phyloP scores from a whole-genome alignment of 2,113 vertebrate genomes.

The Aleadryas rufinucha region DNA sequence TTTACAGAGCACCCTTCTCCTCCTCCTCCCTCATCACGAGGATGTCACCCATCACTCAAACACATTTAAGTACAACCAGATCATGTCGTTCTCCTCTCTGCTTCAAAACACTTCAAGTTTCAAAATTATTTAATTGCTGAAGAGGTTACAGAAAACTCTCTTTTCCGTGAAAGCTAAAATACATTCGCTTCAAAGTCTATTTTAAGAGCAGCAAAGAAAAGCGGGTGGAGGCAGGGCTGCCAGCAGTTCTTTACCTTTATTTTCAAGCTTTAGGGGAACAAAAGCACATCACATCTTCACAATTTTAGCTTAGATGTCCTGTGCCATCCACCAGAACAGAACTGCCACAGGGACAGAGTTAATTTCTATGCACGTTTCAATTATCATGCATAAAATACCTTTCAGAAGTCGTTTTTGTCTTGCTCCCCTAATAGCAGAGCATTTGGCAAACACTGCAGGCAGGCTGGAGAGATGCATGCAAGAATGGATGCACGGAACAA shows the following conservation, averaged over 20 bases:
- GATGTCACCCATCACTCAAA: background rate
- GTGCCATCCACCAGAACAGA: background rate
- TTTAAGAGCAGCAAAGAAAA: slow-evolving; percentile 15
- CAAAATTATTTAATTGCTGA: background rate
- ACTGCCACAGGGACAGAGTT: background rate
- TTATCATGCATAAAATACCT: background rate
- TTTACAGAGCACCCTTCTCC: background rate
- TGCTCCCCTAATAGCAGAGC: background rate
- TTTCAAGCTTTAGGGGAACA: background rate
- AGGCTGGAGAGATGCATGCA: background rate
- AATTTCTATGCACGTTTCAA: background rate
- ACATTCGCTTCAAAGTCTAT: background rate
- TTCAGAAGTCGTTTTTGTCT: background rate
- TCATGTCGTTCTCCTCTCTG: background rate
- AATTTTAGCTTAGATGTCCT: background rate
- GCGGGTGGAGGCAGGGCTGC: background rate
- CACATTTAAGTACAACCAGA: background rate
- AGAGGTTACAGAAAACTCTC: background rate
- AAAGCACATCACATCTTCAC: background rate
- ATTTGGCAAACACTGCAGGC: background rate
- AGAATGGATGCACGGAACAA: background rate
- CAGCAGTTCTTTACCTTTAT: background rate
- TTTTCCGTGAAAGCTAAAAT: background rate
- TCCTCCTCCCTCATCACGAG: background rate
- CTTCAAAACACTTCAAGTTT: background rate